Conservation (phyloP, 2,888 invertebrate species). For the Mayetiola destructor region DNA sequence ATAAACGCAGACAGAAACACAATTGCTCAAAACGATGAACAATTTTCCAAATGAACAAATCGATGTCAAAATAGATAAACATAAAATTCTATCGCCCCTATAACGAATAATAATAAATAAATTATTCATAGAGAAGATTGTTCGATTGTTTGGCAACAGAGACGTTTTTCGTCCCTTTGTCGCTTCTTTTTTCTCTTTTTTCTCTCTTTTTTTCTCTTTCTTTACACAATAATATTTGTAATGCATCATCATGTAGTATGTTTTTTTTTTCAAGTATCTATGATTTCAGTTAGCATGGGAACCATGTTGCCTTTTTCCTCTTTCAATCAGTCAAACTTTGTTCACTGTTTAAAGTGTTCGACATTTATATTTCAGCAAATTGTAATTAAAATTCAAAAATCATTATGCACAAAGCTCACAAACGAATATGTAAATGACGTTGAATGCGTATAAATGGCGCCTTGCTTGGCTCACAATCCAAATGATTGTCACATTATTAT, state of each 20-base stretch:
- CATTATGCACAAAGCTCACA: slow-evolving; percentile 3
- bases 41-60: slow-evolving; percentile 11
- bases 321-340: too few species aligned
- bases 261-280: not conserved
- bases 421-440: slow-evolving; percentile 1
- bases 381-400: slow-evolving; percentile 10
- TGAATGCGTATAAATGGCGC: slow-evolving; percentile 5
- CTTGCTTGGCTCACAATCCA: too few species aligned
- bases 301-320: too few species aligned
- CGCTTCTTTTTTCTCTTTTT: not conserved
- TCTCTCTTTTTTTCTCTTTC: not conserved
- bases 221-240: too few species aligned
- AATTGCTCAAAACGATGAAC: not conserved
- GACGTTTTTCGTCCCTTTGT: not conserved
- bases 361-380: slow-evolving; percentile 4
- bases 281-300: too few species aligned
- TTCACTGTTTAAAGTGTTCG: too few species aligned
- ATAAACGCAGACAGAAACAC: too few species aligned
- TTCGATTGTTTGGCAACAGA: not conserved
- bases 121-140: slow-evolving; percentile 7
- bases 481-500: too few species aligned
- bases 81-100: slow-evolving; percentile 9
- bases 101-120: slow-evolving; percentile 6
- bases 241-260: not conserved
- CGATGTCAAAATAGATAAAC: slow-evolving; percentile 5